Evolutionary conservation across 2,888 invertebrate species (phyloP).

Genomic region (Hirtodrosophila cameraria): DNA sequence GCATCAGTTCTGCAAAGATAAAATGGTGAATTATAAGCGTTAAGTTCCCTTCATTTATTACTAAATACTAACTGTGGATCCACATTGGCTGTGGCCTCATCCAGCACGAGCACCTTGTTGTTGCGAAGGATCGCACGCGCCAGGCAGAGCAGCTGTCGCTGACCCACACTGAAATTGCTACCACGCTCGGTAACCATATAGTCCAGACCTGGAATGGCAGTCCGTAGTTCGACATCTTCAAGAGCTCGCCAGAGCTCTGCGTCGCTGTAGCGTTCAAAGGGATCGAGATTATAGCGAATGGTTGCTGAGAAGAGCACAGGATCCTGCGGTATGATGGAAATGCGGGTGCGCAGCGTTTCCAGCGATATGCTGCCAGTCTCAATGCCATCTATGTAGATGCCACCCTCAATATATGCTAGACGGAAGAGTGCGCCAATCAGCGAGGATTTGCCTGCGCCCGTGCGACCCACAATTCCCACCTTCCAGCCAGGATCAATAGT

Average conservation of each 20-base stretch:
- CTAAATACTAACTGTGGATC: slow-evolving; percentile 85
- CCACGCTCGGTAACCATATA: slow-evolving; percentile 86
- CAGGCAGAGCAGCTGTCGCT: slow-evolving; percentile 88
- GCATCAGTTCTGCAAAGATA: slow-evolving; percentile 88
- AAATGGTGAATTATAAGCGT: not conserved
- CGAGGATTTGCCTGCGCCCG: slow-evolving; percentile 93
- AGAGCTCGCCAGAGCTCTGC: slow-evolving; percentile 82
- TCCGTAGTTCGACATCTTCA: slow-evolving; percentile 85
- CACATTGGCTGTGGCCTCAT: slow-evolving; percentile 90
- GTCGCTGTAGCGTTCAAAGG: slow-evolving; percentile 84
- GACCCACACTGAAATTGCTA: slow-evolving; percentile 88
- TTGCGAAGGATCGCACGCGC: slow-evolving; percentile 88
- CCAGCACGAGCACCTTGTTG: slow-evolving; percentile 87
- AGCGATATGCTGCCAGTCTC: slow-evolving; percentile 85
- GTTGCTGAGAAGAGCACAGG: slow-evolving; percentile 86
- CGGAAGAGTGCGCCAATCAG: slow-evolving; percentile 91
- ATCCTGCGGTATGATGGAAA: slow-evolving; percentile 87
- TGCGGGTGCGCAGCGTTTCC: slow-evolving; percentile 85
- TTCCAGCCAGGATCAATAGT: slow-evolving; percentile 87
- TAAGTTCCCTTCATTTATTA: no score
- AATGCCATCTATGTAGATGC: slow-evolving; percentile 90
- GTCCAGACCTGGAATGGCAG: slow-evolving; percentile 85
- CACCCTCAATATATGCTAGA: slow-evolving; percentile 89
- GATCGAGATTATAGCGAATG: slow-evolving; percentile 88
- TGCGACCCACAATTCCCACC: slow-evolving; percentile 93